Conservation (phyloP, 2,797 vertebrate species). For the Pseudopleuronectes americanus region DNA sequence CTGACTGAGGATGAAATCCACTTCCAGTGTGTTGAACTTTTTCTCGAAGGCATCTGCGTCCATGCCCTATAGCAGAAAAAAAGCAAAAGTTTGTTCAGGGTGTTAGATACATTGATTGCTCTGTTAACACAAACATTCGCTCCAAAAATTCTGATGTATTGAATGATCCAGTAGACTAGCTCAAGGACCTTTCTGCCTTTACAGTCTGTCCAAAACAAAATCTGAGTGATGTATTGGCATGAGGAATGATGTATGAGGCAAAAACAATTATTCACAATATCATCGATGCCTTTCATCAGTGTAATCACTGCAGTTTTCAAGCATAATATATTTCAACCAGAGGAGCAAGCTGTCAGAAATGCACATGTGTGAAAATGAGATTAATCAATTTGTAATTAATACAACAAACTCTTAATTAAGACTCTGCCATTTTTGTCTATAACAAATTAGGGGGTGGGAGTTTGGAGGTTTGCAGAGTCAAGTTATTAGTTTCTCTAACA, state of each 20-base stretch:
- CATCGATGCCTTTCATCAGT: conserved; percentile 61
- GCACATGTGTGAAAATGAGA: conserved; percentile 63
- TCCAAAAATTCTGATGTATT: conserved; percentile 33
- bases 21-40: conserved; percentile 93
- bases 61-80: conserved; percentile 86
- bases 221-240: conserved; percentile 48
- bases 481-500: conserved; percentile 82
- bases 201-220: conserved; percentile 49
- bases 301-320: conserved; percentile 62
- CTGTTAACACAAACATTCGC: conserved; percentile 19
- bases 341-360: conserved; percentile 63
- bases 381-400: conserved; percentile 85
- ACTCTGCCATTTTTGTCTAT: conserved; percentile 74
- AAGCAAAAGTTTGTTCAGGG: conserved; percentile 53
- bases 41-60: conserved; percentile 92
- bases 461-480: conserved; percentile 70
- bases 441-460: conserved; percentile 77
- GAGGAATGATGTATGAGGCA: conserved; percentile 61
- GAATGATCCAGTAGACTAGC: conserved; percentile 36
- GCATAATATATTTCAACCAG: conserved; percentile 66
- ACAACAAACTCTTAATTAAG: conserved; percentile 82
- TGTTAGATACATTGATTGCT: conserved; percentile 35
- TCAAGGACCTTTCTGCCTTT: conserved; percentile 48
- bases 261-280: conserved; percentile 65
- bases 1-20: conserved; percentile 91